These are phyloP conservation scores for Eupithecia pulchellata DNA, from an alignment of 2,888 invertebrate species.

Conservation along the genomic window DNA sequence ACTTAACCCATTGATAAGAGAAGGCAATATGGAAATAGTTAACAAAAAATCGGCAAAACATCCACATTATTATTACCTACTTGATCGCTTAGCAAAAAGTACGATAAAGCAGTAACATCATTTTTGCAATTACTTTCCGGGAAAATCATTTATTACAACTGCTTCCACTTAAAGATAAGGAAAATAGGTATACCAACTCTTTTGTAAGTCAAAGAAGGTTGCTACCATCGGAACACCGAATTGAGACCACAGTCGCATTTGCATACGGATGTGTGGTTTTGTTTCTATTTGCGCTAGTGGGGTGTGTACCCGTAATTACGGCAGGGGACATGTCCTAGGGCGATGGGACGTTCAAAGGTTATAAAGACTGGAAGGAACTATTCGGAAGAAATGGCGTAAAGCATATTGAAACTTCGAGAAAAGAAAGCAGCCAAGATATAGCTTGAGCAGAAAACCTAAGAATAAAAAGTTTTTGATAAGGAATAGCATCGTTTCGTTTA, in stretches of 20 bases:
- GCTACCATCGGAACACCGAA: constrained; percentile 43
- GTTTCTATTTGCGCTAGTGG: constrained; percentile 79
- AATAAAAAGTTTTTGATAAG: too few species aligned
- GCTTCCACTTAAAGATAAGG: neutral
- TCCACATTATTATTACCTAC: too few species aligned
- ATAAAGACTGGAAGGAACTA: constrained; percentile 45
- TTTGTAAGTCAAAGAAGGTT: constrained; percentile 6
- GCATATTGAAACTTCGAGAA: too few species aligned
- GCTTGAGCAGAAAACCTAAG: too few species aligned
- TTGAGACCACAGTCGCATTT: constrained; percentile 69
- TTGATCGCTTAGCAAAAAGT: neutral
- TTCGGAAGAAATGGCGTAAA: neutral
- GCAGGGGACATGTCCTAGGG: constrained; percentile 76
- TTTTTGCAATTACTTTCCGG: neutral
- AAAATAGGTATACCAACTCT: constrained; percentile 3
- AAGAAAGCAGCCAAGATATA: too few species aligned
- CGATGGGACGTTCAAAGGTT: constrained; percentile 61
- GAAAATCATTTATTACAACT: neutral
- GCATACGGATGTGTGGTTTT: constrained; percentile 80
- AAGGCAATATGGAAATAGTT: neutral
- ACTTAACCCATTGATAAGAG: neutral
- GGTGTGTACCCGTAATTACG: constrained; percentile 82
- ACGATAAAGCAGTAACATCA: neutral
- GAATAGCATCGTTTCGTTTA: too few species aligned
- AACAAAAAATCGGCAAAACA: neutral